phyloP scores from a whole-genome alignment of 2,888 invertebrate genomes.

The Aethes cnicana region DNA sequence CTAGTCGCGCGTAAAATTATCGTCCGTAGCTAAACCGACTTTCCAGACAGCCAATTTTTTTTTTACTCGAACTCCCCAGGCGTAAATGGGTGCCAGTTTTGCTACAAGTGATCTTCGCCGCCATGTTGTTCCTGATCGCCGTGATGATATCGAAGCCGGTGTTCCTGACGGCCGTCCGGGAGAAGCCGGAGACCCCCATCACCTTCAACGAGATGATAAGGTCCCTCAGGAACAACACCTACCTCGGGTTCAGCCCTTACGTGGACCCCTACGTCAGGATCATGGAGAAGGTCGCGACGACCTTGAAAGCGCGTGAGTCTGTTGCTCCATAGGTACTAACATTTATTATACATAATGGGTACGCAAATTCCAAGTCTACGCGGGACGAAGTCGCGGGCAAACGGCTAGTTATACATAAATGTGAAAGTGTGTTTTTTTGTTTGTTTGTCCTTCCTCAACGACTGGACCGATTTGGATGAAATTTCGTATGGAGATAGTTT shows the following conservation, averaged over 20 bases:
- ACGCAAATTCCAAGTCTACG: no score
- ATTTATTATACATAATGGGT: background rate
- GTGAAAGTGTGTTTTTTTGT: no score
- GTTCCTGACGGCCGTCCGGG: conserved; percentile 61
- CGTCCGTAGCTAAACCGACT: no score
- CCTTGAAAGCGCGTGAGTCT: conserved; percentile 49
- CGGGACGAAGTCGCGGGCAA: no score
- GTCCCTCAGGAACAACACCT: conserved; percentile 43
- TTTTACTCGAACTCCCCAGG: no score
- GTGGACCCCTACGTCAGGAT: conserved; percentile 41
- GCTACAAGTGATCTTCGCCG: conserved; percentile 50
- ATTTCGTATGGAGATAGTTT: no score
- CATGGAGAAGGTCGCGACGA: conserved; percentile 48
- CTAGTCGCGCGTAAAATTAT: no score
- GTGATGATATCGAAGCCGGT: conserved; percentile 60
- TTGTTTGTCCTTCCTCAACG: no score
- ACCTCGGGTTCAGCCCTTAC: conserved; percentile 61
- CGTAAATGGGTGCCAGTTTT: conserved; percentile 57
- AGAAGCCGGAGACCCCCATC: conserved; percentile 51
- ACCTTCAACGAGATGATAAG: conserved; percentile 44
- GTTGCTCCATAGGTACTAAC: background rate
- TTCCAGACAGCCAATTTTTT: no score
- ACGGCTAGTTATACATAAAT: no score
- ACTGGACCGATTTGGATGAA: no score
- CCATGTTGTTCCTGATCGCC: conserved; percentile 46